phyloP scores from a whole-genome alignment of 2,113 vertebrate species.

The Mungos mungo region DNA sequence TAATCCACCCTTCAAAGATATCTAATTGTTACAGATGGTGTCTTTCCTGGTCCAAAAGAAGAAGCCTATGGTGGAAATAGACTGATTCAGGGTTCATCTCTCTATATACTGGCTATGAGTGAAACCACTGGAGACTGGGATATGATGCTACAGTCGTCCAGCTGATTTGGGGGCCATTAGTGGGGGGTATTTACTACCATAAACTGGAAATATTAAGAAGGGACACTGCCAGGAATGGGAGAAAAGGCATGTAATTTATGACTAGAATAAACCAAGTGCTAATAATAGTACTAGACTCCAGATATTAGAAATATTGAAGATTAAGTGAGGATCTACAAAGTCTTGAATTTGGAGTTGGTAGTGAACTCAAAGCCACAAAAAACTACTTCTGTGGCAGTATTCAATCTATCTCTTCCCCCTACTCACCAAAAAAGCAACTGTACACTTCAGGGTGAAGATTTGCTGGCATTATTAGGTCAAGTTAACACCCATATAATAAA shows the following conservation, averaged over 20 bases:
- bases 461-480: not conserved
- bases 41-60: not conserved
- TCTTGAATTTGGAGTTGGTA: not conserved
- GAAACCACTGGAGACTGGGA: not conserved
- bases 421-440: not conserved
- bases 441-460: not conserved
- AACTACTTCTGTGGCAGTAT: not conserved
- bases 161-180: not conserved
- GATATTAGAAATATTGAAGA: not conserved
- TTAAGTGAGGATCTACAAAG: not conserved
- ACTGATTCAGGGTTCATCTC: not conserved
- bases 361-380: not conserved
- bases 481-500: not conserved
- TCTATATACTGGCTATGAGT: not conserved
- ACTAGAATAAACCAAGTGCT: not conserved
- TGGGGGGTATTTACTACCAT: not conserved
- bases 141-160: not conserved
- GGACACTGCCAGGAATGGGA: not conserved
- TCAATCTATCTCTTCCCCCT: not conserved
- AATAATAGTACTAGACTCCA: not conserved
- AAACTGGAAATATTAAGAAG: not conserved
- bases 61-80: not conserved
- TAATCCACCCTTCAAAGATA: not conserved
- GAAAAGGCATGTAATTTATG: not conserved
- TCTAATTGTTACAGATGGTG: not conserved